Percentiles rank a stretch among this genome's conserved stretches.
These are phyloP conservation scores for Piscicola geometra DNA, from an alignment of 2,888 invertebrate species.

Conservation along the genomic window DNA sequence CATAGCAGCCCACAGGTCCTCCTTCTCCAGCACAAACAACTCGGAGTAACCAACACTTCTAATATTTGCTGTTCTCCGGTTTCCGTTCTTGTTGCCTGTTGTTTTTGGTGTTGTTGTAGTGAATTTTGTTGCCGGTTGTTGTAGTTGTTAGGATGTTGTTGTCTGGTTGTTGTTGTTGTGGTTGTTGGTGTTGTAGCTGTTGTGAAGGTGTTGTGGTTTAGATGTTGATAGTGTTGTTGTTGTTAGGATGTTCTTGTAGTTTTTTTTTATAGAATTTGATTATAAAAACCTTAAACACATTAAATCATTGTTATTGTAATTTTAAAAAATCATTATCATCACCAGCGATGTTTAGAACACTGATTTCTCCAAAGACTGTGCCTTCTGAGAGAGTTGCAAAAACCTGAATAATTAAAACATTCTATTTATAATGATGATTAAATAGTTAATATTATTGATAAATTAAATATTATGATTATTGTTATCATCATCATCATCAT, in stretches of 20 bases:
- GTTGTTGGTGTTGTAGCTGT: too few species aligned
- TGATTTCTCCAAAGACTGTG: slow-evolving; percentile 85
- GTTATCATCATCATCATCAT: background rate
- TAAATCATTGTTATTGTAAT: too few species aligned
- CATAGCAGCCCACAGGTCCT: slow-evolving; percentile 82
- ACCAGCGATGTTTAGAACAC: slow-evolving; percentile 75
- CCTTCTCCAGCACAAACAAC: slow-evolving; percentile 84
- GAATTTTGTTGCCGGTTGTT: background rate
- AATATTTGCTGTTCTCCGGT: slow-evolving; percentile 88
- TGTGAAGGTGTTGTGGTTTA: too few species aligned
- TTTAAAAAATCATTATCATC: background rate
- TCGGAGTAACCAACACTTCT: slow-evolving; percentile 72
- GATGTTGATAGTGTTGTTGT: too few species aligned
- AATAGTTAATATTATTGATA: too few species aligned
- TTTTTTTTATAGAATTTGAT: too few species aligned
- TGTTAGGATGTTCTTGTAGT: too few species aligned
- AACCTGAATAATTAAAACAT: slow-evolving; percentile 74
- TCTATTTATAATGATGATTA: slow-evolving; percentile 88
- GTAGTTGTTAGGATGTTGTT: too few species aligned
- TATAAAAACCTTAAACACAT: too few species aligned
- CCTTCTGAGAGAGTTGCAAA: slow-evolving; percentile 85
- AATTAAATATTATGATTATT: background rate
- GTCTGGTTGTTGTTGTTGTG: too few species aligned
- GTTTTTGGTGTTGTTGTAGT: background rate
- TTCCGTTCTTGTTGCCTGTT: slow-evolving; percentile 81